phyloP scores from a whole-genome alignment of 2,888 invertebrate genomes.

The Napeogenes sylphis region DNA sequence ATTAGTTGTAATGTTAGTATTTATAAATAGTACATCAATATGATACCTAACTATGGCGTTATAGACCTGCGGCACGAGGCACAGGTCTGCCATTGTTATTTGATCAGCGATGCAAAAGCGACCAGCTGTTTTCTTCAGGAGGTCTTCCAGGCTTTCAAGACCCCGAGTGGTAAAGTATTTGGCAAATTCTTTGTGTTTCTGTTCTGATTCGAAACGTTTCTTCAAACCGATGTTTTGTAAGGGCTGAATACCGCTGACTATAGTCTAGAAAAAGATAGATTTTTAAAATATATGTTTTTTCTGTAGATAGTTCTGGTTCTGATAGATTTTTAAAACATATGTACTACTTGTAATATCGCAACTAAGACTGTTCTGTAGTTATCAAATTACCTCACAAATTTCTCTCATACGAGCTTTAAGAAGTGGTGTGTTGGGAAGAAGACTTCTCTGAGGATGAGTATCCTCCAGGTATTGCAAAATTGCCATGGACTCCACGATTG shows the following conservation, averaged over 20 bases:
- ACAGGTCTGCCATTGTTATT: slow-evolving; percentile 82
- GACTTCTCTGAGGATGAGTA: slow-evolving; percentile 62
- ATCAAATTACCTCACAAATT: slow-evolving; percentile 57
- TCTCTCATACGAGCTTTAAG: slow-evolving; percentile 75
- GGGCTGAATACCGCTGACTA: slow-evolving; percentile 83
- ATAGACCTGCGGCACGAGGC: slow-evolving; percentile 81
- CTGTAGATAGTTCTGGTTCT: too few relatives aligned
- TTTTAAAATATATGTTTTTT: neutral
- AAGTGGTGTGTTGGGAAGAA: slow-evolving; percentile 75
- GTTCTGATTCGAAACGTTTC: slow-evolving; percentile 54
- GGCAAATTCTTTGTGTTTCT: slow-evolving; percentile 68
- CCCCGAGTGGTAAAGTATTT: slow-evolving; percentile 75
- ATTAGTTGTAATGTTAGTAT: neutral
- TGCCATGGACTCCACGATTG: slow-evolving; percentile 69
- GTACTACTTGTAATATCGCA: too few relatives aligned
- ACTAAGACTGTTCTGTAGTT: too few relatives aligned
- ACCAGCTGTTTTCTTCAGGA: slow-evolving; percentile 65
- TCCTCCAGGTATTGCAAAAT: slow-evolving; percentile 85
- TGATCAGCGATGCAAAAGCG: slow-evolving; percentile 79
- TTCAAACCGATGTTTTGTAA: slow-evolving; percentile 79
- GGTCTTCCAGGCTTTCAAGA: slow-evolving; percentile 75
- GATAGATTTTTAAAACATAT: neutral
- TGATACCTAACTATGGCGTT: slow-evolving; percentile 75
- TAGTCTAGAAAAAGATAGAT: slow-evolving; percentile 45
- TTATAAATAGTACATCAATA: neutral